These are phyloP conservation scores for Orthosia incerta DNA, from an alignment of 2,888 invertebrate species.

Conservation along the genomic window DNA sequence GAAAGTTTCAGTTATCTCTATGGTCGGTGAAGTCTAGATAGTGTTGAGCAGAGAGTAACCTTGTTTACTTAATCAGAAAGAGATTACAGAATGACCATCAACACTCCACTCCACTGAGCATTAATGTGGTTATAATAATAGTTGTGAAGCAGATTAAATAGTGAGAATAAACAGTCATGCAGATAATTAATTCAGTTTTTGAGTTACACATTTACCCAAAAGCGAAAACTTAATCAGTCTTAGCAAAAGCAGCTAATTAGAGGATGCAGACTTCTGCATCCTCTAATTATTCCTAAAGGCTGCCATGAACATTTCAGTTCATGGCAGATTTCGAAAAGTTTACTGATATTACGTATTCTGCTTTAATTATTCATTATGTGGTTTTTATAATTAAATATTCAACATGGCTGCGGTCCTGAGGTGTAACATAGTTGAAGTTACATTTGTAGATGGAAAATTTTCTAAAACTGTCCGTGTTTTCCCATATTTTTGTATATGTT, in stretches of 20 bases:
- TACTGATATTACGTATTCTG: background rate
- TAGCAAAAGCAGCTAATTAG: background rate
- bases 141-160: background rate
- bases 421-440: conserved; percentile 14
- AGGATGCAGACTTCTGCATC: too few relatives aligned
- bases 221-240: background rate
- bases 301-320: background rate
- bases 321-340: conserved; percentile 16
- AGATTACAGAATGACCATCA: background rate
- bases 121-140: background rate
- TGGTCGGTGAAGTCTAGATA: background rate
- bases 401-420: conserved; percentile 19
- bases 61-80: background rate
- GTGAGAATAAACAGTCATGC: background rate
- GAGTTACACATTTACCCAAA: background rate
- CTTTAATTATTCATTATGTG: conserved; percentile 30
- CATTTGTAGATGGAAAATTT: conserved; percentile 27
- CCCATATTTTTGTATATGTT: conserved; percentile 48
- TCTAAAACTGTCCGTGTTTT: conserved; percentile 23
- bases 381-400: conserved; percentile 36
- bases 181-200: background rate
- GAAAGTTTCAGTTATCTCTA: background rate
- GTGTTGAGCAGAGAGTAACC: background rate
- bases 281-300: too few relatives aligned
- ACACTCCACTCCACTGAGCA: background rate